Evolutionary conservation across 2,113 vertebrate species (phyloP).

Genomic region (Sapajus apella): DNA sequence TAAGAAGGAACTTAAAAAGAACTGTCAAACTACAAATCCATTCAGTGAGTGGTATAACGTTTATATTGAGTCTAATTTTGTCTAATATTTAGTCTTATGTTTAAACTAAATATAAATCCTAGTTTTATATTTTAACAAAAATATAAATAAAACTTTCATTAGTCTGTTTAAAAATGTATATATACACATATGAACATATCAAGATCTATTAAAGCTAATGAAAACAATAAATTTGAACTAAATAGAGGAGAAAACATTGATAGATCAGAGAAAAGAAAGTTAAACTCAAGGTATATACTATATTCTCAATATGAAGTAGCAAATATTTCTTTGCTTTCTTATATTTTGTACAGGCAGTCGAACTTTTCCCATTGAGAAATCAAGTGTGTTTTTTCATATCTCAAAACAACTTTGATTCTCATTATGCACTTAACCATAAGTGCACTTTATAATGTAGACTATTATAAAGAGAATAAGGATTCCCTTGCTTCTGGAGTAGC

Average conservation of each 20-base stretch:
- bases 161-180: not conserved
- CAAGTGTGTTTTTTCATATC: not conserved
- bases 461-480: not conserved
- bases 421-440: not conserved
- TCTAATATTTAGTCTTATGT: conserved; percentile 54
- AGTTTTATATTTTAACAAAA: conserved; percentile 54
- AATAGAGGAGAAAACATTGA: not conserved
- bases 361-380: not conserved
- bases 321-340: not conserved
- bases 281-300: not conserved
- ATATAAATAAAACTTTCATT: conserved; percentile 49
- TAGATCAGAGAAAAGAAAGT: not conserved
- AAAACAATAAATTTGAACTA: not conserved
- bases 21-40: conserved; percentile 52
- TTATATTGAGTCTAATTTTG: conserved; percentile 69
- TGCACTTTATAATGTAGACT: not conserved
- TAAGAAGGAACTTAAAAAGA: not conserved
- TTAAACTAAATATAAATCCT: no score
- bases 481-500: not conserved
- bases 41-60: conserved; percentile 48
- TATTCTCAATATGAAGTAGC: not conserved
- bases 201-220: conserved; percentile 23
- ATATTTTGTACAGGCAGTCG: not conserved
- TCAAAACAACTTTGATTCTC: not conserved
- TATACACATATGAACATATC: not conserved